Evolutionary conservation across 2,113 vertebrate species (phyloP).

Genomic region (Nothoprocta pentlandii): DNA sequence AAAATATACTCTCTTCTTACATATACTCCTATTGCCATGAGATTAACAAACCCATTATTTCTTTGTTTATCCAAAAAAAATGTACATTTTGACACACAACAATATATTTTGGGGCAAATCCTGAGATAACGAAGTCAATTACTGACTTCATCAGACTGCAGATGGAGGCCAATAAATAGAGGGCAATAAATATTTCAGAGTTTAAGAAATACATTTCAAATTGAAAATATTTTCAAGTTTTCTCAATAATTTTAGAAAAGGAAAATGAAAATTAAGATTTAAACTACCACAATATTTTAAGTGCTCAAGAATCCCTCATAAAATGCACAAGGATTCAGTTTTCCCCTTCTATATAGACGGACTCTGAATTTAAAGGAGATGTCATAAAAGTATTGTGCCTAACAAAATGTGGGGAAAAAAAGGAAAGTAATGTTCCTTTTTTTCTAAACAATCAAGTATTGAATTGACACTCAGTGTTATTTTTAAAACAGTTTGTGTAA

Average conservation of each 20-base stretch:
- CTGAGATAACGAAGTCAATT: neutral
- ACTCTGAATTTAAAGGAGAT: neutral
- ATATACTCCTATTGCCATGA: neutral
- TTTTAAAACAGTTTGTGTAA: slow-evolving; percentile 1
- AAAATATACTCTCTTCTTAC: neutral
- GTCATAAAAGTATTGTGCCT: neutral
- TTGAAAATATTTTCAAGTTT: neutral
- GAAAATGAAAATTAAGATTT: neutral
- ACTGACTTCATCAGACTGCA: slow-evolving; percentile 25
- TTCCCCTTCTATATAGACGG: neutral
- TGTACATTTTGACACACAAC: neutral
- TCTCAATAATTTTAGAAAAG: neutral
- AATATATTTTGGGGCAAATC: neutral
- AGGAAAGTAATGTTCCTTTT: neutral
- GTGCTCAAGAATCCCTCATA: neutral
- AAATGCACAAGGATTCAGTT: neutral
- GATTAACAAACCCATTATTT: neutral
- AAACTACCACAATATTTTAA: neutral
- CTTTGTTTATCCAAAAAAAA: neutral
- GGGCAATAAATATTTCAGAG: neutral
- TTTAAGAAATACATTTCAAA: slow-evolving; percentile 9
- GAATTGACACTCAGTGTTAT: neutral
- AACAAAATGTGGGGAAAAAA: neutral
- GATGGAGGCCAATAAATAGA: neutral
- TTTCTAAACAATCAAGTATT: slow-evolving; percentile 15